A percentile compares a stretch with the other conserved stretches of the same genome.
Evolutionary conservation across 2,888 invertebrate species (phyloP).

Genomic region (Adineta ricciae): DNA sequence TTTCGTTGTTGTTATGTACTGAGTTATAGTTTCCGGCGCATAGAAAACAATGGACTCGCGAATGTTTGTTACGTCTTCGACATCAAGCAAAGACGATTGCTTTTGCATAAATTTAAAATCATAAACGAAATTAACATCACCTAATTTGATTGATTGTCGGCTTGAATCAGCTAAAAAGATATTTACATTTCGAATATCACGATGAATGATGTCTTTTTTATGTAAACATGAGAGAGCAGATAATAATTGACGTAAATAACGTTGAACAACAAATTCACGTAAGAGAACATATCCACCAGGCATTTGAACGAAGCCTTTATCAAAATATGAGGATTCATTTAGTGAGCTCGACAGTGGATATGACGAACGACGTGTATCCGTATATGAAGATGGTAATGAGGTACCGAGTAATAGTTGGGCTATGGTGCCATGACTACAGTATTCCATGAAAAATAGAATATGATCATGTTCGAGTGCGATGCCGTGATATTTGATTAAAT

Average conservation of each 20-base stretch:
- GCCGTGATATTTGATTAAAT: slow-evolving; percentile 7
- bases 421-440: background rate
- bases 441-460: slow-evolving; percentile 13
- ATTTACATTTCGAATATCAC: slow-evolving; percentile 6
- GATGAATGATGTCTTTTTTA: slow-evolving; percentile 12
- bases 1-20: background rate
- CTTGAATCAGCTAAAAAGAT: background rate
- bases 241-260: background rate
- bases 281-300: background rate
- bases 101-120: slow-evolving; percentile 19
- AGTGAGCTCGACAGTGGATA: background rate
- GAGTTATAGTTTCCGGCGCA: background rate
- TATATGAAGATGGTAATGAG: background rate
- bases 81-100: background rate
- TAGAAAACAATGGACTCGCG: slow-evolving; percentile 6
- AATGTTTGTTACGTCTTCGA: background rate
- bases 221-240: slow-evolving; percentile 1
- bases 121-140: slow-evolving; percentile 10
- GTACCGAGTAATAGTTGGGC: background rate
- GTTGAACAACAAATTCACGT: background rate
- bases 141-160: background rate
- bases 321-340: background rate
- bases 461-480: slow-evolving; percentile 20
- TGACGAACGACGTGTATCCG: background rate
- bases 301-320: background rate